These are phyloP conservation scores for Heliconius hermathena DNA, from an alignment of 1,140 invertebrate genomes.

Conservation along the genomic window DNA sequence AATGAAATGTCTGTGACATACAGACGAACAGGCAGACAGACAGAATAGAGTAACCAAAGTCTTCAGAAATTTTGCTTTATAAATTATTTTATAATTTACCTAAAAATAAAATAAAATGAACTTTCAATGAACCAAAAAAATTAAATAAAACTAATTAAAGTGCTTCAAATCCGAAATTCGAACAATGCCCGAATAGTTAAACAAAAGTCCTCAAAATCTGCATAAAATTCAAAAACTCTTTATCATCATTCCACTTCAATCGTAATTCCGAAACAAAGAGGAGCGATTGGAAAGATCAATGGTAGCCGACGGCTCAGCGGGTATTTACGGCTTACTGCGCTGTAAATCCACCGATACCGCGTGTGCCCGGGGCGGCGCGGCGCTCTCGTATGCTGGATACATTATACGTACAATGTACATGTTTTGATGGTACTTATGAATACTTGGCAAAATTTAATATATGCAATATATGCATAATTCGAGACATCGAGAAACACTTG, in stretches of 20 bases:
- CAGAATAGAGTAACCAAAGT: not conserved
- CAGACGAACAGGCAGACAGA: no score
- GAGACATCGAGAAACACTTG: not conserved
- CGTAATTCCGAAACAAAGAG: slow-evolving; percentile 65
- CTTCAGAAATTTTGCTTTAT: no score
- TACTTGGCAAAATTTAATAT: not conserved
- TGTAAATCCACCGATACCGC: slow-evolving; percentile 69
- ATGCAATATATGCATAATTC: not conserved
- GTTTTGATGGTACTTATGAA: slow-evolving; percentile 4
- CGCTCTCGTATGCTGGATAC: slow-evolving; percentile 25
- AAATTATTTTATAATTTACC: not conserved
- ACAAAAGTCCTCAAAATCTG: slow-evolving; percentile 41
- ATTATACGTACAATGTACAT: slow-evolving; percentile 24
- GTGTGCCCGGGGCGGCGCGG: slow-evolving; percentile 51
- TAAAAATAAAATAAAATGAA: not conserved
- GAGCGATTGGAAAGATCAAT: slow-evolving; percentile 58
- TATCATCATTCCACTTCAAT: slow-evolving; percentile 54
- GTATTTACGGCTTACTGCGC: slow-evolving; percentile 70
- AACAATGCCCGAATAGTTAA: slow-evolving; percentile 37
- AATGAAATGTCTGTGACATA: no score
- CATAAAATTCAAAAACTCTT: slow-evolving; percentile 45
- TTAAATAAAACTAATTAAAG: not conserved
- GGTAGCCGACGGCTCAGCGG: slow-evolving; percentile 56
- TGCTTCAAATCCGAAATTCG: not conserved
- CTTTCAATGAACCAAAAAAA: not conserved